Base-by-base conservation (phyloP, 1,140 invertebrate species). In the Reticulitermes speratus region DNA sequence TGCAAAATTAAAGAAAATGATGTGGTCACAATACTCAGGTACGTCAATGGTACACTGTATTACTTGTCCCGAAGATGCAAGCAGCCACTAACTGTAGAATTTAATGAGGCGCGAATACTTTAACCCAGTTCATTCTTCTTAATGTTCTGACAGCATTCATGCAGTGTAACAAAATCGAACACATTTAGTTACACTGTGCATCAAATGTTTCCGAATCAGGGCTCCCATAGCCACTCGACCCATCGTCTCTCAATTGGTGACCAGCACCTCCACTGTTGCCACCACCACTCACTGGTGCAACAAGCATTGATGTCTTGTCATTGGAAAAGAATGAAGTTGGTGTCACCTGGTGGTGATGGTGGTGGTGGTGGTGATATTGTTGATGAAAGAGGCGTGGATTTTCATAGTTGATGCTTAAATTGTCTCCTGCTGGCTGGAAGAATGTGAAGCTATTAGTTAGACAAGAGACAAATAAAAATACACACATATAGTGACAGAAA, bases 171-270 rank as follows among this genome's bases (percentile, higher is more conserved):
- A 16, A 30, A 25, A 55, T 21, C 52, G 19, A 55, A 55, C 19
- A 21, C 19, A 16, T 55, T 30, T 75, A 86, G 85, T 86, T 86
- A 55, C 85, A 86, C 75, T 91, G 91, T 59, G 90, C 88, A 87
- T 94, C 93, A 88, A 93, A 93, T 45, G 93, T 93, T 88, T 93
- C 93, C 11, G 93, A 93, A 90, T 94, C 94, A 44, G 93, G 91
- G 89, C 93, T 94, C 87, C 93, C 93, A 90, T 94, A 94, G 19
- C 93, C 93, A 89, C 93, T 93, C 88, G 92, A 93, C 12, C 92
- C 93, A 89, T 93, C 93, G 88, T 94, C 93, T 89, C 92, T 90
- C 90, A 91, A 86, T 90, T 90, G 55, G 89, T 91, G 88, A 89
- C 90, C 86, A 83, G 85, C 86, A 88, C 87, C 88, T 93, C 85